These are phyloP conservation scores for Apamea crenata DNA, from an alignment of 2,888 invertebrate species.

Conservation along the genomic window DNA sequence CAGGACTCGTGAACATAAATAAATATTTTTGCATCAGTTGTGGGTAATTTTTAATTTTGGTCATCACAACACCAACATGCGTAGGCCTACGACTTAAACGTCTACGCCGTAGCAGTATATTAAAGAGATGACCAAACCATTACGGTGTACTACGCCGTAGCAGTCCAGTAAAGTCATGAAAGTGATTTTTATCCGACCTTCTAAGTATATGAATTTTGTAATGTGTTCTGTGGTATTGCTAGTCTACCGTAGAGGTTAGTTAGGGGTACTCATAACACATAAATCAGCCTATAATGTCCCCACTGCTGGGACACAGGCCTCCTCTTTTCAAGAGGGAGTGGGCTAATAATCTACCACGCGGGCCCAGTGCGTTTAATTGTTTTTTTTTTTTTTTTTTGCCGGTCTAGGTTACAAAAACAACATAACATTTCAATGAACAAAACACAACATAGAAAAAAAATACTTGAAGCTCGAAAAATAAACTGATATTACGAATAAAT, in stretches of 20 bases:
- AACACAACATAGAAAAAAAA: not conserved
- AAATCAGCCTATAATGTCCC: too few species aligned
- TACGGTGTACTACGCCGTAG: not conserved
- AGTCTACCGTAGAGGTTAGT: too few species aligned
- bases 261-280: too few species aligned
- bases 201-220: not conserved
- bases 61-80: not conserved
- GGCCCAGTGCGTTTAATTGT: too few species aligned
- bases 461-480: not conserved
- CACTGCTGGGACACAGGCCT: not conserved
- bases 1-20: not conserved
- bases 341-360: not conserved
- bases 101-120: not conserved
- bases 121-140: not conserved
- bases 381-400: too few species aligned
- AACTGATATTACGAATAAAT: conserved; percentile 19
- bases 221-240: not conserved
- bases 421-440: not conserved
- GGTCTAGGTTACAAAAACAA: too few species aligned
- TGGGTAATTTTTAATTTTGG: too few species aligned
- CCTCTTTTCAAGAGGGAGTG: not conserved
- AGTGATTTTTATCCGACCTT: not conserved
- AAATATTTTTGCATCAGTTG: too few species aligned
- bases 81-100: not conserved
- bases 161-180: not conserved